Conservation (phyloP, 1,140 invertebrate genomes). For the Cydia splendana region DNA sequence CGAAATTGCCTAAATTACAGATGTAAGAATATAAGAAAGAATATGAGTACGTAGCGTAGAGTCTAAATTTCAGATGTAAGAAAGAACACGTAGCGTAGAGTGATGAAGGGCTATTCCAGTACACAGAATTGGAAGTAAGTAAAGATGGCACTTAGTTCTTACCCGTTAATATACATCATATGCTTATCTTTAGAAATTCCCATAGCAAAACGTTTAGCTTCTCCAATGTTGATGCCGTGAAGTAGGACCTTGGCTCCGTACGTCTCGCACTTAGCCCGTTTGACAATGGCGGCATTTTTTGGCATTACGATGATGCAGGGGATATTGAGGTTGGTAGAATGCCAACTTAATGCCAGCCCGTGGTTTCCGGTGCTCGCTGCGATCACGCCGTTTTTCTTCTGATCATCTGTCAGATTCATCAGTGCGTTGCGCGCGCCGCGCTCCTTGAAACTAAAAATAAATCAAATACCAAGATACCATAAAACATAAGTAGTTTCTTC, state of each 20-base stretch:
- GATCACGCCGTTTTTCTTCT: conserved; percentile 89
- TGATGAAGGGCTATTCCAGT: too few species aligned
- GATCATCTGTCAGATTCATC: conserved; percentile 84
- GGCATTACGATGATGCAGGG: conserved; percentile 96
- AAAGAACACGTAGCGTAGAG: too few species aligned
- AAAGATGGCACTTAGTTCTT: conserved; percentile 40
- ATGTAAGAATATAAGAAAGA: too few species aligned
- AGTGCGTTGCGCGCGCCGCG: conserved; percentile 92
- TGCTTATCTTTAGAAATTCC: conserved; percentile 84
- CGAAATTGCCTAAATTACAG: too few species aligned
- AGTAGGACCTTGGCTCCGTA: conserved; percentile 91
- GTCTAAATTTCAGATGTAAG: too few species aligned
- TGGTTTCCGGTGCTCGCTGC: conserved; percentile 95
- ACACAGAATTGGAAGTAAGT: too few species aligned
- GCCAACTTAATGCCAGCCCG: conserved; percentile 89
- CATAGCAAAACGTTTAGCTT: conserved; percentile 88
- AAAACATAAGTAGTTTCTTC: background rate
- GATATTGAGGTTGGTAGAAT: conserved; percentile 88
- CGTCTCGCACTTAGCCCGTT: conserved; percentile 89
- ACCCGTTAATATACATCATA: conserved; percentile 92
- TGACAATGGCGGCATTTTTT: conserved; percentile 90
- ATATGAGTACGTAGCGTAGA: too few species aligned
- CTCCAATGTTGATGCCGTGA: conserved; percentile 88
- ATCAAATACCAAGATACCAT: background rate
- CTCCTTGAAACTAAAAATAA: conserved; percentile 89